Evolutionary conservation across 2,113 vertebrate genomes (phyloP).

Genomic region (Murina feae): DNA sequence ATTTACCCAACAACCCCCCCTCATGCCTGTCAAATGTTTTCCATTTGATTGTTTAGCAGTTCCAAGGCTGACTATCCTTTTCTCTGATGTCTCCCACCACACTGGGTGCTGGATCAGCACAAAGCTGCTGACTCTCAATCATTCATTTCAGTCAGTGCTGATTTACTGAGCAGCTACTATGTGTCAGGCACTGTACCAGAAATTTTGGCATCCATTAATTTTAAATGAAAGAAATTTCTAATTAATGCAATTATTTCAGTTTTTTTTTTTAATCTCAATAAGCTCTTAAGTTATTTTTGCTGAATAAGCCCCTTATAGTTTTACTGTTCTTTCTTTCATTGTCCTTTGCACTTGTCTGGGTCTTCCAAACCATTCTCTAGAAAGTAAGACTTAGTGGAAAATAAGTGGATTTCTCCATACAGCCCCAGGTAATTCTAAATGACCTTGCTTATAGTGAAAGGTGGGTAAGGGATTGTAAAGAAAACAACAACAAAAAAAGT

Average conservation of each 20-base stretch:
- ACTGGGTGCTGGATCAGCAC: neutral
- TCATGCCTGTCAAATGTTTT: neutral
- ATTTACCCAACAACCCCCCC: neutral
- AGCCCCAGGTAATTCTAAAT: neutral
- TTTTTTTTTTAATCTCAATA: neutral
- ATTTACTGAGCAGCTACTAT: neutral
- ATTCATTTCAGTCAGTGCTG: neutral
- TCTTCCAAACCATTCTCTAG: neutral
- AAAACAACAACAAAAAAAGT: constrained; percentile 11
- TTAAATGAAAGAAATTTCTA: neutral
- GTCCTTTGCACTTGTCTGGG: neutral
- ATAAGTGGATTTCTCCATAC: neutral
- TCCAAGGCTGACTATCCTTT: neutral
- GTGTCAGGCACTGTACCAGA: neutral
- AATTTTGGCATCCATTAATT: neutral
- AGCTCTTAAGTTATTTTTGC: neutral
- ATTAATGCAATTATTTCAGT: neutral
- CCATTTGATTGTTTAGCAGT: neutral
- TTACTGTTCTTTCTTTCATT: neutral
- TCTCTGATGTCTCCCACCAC: neutral
- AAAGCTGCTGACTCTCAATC: neutral
- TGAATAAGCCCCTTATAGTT: neutral
- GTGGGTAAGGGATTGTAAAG: neutral
- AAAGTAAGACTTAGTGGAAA: neutral
- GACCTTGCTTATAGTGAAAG: neutral